Evolutionary conservation across 2,113 vertebrate genomes (phyloP).

Genomic region (Sphaerodactylus townsendi): DNA sequence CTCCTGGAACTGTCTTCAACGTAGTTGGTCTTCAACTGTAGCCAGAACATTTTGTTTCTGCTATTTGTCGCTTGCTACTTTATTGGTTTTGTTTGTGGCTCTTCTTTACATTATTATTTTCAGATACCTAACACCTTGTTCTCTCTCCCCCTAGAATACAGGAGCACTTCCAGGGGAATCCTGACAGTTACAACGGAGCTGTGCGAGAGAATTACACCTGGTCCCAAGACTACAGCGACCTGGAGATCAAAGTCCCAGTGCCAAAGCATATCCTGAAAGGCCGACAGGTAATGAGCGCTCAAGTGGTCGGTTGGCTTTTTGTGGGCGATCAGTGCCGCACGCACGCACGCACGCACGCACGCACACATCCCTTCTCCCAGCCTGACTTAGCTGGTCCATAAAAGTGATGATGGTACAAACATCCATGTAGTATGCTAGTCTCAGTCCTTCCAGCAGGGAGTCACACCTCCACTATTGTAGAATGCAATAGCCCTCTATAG

Average conservation of each 20-base stretch:
- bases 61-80: background rate
- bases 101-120: background rate
- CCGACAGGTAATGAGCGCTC: slow-evolving; percentile 79
- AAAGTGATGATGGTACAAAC: background rate
- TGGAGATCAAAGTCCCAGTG: slow-evolving; percentile 92
- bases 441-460: background rate
- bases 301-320: background rate
- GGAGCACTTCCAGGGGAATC: slow-evolving; percentile 81
- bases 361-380: no score
- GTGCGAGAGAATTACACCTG: slow-evolving; percentile 85
- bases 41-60: background rate
- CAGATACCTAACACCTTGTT: background rate
- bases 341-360: no score
- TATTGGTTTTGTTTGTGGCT: background rate
- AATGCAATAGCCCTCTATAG: background rate
- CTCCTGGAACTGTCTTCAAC: no score
- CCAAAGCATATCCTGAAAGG: slow-evolving; percentile 86
- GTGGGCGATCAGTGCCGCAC: background rate
- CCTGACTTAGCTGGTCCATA: background rate
- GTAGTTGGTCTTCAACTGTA: no score
- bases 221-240: slow-evolving; percentile 93
- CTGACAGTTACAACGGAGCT: slow-evolving; percentile 95
- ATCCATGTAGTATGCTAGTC: background rate
- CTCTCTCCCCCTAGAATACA: slow-evolving; percentile 66
- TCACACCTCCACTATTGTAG: background rate